Base-by-base conservation (phyloP, 1,140 invertebrate species). In the Sminthurides bifidus region DNA sequence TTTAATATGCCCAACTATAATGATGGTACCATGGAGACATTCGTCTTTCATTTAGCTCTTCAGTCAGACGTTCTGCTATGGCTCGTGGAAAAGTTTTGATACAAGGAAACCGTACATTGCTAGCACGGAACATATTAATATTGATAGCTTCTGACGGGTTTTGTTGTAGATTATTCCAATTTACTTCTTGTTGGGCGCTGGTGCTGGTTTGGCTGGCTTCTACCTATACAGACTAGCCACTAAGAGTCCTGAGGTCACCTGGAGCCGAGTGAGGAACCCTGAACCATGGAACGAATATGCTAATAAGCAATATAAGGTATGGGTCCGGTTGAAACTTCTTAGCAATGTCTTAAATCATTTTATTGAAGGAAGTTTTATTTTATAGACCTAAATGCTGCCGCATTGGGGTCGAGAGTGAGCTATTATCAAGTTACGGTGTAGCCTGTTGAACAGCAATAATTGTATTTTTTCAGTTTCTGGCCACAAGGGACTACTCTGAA, bases 261-360 rank as follows among this genome's bases (percentile, higher is more conserved):
- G 85, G 85, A 77, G 76, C 59, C 76, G 75, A 43, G 78, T 75
- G 40, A 69, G 66, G 21, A 86, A 86, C 65, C 78, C 80, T 3
- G 83, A 87, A 66, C 85, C 87, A 5, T 86, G 84, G 80, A 74
- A 90, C 64, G 79, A 81, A 54, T 91, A 84, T 68, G 74, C 75
- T 50, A 72, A 78, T 48, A 89, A 87, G 68, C 81, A 85, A 64
- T 87, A 89, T 67, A 89, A 89, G 78, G 86, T 87, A 73, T 40
- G 54, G 5, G 8, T 14, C 21, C 10, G 8, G 17, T 27, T 27
- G 15, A 17, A 33, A 52, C 15, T 50, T 30, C 24, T 44, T 30
- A 26, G 4, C 4, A 43, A 23, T 27, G 21, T 44, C 45, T 26
- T 27, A 26, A 5, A n/a, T 29, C 8, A 30, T 37, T 17, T 37